phyloP scores from a whole-genome alignment of 2,888 invertebrate species.

The Caenorhabditis japonica region DNA sequence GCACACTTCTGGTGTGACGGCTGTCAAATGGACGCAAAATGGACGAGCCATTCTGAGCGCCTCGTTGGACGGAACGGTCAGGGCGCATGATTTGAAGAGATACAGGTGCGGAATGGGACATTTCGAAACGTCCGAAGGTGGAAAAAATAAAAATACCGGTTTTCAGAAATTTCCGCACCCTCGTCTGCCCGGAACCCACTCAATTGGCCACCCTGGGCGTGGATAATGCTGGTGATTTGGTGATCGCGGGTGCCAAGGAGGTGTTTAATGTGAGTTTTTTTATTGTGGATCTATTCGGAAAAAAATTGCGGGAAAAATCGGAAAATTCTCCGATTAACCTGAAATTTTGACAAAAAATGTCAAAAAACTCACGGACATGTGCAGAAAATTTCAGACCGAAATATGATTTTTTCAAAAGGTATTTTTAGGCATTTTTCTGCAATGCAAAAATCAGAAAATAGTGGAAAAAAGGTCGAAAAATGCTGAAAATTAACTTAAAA shows the following conservation, averaged over 20 bases:
- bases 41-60: conserved; percentile 92
- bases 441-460: too few species aligned
- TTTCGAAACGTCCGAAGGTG: neutral
- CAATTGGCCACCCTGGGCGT: conserved; percentile 92
- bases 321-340: too few species aligned
- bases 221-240: conserved; percentile 88
- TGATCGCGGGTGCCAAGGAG: conserved; percentile 94
- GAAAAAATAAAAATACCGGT: too few species aligned
- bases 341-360: too few species aligned
- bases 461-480: too few species aligned
- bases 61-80: conserved; percentile 95
- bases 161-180: conserved; percentile 90
- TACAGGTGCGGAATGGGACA: neutral
- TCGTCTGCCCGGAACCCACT: conserved; percentile 90
- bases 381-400: too few species aligned
- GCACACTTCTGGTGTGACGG: conserved; percentile 88
- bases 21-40: conserved; percentile 88
- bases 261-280: conserved; percentile 81
- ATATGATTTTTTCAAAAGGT: too few species aligned
- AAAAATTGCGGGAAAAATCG: too few species aligned
- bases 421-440: too few species aligned
- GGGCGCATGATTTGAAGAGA: conserved; percentile 92
- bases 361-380: too few species aligned
- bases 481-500: too few species aligned
- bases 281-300: too few species aligned